phyloP scores from a whole-genome alignment of 2,113 vertebrate genomes.

The Pungitius pungitius region DNA sequence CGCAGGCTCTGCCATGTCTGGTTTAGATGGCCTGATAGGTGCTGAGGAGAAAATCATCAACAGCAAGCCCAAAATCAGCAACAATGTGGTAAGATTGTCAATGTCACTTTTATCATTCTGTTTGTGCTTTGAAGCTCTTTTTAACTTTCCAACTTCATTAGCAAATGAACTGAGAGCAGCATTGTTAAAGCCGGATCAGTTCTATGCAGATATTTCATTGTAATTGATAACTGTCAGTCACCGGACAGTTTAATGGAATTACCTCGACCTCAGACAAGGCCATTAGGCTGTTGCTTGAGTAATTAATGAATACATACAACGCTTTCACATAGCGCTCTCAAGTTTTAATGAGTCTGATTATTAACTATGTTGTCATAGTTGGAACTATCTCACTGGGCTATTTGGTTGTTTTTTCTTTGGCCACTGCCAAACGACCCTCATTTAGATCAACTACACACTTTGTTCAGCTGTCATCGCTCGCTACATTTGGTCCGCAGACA shows the following conservation, averaged over 20 bases:
- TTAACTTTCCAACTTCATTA: conserved; percentile 6
- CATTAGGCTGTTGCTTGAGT: conserved; percentile 10
- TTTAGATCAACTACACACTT: conserved; percentile 44
- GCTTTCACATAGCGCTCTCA: conserved; percentile 57
- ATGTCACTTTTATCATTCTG: not conserved
- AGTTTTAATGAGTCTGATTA: conserved; percentile 47
- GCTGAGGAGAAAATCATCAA: conserved; percentile 94
- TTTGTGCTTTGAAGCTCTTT: not conserved
- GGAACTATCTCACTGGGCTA: conserved; percentile 42
- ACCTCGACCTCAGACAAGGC: not conserved
- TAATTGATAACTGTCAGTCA: not conserved
- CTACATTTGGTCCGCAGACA: conserved; percentile 33
- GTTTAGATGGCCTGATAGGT: conserved; percentile 89
- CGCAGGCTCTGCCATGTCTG: conserved; percentile 91
- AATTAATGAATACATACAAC: conserved; percentile 4
- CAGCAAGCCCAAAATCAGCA: conserved; percentile 89
- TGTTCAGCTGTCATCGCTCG: conserved; percentile 66
- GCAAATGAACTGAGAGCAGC: conserved; percentile 47
- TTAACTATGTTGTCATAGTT: conserved; percentile 71
- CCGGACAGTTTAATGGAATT: not conserved
- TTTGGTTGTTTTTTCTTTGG: conserved; percentile 42
- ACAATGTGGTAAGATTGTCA: conserved; percentile 87
- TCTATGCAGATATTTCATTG: not conserved
- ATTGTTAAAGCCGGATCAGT: conserved; percentile 28
- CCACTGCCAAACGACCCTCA: conserved; percentile 39